Conservation (phyloP, 2,888 invertebrate species). For the Drosophila mulleri region DNA sequence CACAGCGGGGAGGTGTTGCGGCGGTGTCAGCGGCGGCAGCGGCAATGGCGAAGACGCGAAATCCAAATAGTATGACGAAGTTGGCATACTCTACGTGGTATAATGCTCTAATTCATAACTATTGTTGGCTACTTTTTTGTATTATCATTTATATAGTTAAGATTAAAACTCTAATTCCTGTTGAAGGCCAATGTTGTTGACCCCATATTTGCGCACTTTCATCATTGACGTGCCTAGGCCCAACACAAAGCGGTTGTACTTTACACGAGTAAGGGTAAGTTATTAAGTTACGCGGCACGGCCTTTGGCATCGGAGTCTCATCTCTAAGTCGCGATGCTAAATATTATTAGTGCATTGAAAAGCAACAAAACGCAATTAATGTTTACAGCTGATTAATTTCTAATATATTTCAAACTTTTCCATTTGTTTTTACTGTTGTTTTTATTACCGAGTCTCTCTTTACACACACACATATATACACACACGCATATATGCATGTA, state of each 20-base stretch:
- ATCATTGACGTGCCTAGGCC: background rate
- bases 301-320: constrained; percentile 58
- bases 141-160: background rate
- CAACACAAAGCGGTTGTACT: constrained; percentile 8
- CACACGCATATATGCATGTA: constrained; percentile 20
- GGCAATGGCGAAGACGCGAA: constrained; percentile 53
- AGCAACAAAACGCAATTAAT: constrained; percentile 21
- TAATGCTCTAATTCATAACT: background rate
- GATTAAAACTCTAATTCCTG: background rate
- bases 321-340: constrained; percentile 48
- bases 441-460: constrained; percentile 48
- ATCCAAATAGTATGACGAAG: constrained; percentile 51
- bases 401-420: constrained; percentile 31
- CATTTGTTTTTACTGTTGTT: constrained; percentile 62
- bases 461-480: constrained; percentile 28
- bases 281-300: constrained; percentile 61
- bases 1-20: constrained; percentile 4
- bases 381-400: constrained; percentile 33
- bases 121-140: background rate
- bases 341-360: constrained; percentile 35
- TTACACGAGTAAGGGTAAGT: constrained; percentile 45
- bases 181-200: constrained; percentile 1
- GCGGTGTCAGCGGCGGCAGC: constrained; percentile 22
- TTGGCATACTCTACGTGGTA: constrained; percentile 43
- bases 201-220: constrained; percentile 18